Base-by-base conservation (phyloP, 2,888 invertebrate genomes). In the Noctua janthina region DNA sequence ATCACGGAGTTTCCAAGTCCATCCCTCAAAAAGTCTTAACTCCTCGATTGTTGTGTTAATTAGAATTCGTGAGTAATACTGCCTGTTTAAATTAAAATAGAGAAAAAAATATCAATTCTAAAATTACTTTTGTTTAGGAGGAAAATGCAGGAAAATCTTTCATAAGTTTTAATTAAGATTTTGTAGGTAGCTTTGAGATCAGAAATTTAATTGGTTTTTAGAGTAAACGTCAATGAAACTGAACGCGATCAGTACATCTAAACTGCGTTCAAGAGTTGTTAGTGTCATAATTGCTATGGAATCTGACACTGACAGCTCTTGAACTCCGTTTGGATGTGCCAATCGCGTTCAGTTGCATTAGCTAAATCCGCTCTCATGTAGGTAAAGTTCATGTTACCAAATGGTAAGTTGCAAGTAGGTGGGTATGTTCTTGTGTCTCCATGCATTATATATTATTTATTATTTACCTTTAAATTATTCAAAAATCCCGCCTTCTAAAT, bases 31-130 rank as follows among this genome's bases (percentile, higher is more conserved):
- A 86, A 88, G 82, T 84, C 81, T 87, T 69, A 89, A 86, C 86
- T 86, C 81, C 89, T 85, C 89, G 69, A 88, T 87, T 89, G 89
- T 89, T 87, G 87, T 87, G 89, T 89, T 89, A 89, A 89, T 89
- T 89, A 89, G 89, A 88, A 89, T 87, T 89, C 86, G 78, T 84
- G 86, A 88, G 86, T 80, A 78, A 81, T 81, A 85, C 85, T 75
- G 82, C 56, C 81, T 76, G 82, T 82, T 88, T 85, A 82, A 87
- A 82, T 86, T 87, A 84, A 86, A 87, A 82, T 82, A 81, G 72
- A 75, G 76, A 68, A 69, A 73, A 74, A 84, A 39, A 76, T 76
- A 80, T 56, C 54, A 86, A 86, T 87, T 85, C 77, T 54, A 75
- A 83, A 85, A 86, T 83, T 73, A 83, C 83, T 78, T 86, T 86